Conservation (phyloP, 2,113 vertebrate species). For the Plecotus auritus region DNA sequence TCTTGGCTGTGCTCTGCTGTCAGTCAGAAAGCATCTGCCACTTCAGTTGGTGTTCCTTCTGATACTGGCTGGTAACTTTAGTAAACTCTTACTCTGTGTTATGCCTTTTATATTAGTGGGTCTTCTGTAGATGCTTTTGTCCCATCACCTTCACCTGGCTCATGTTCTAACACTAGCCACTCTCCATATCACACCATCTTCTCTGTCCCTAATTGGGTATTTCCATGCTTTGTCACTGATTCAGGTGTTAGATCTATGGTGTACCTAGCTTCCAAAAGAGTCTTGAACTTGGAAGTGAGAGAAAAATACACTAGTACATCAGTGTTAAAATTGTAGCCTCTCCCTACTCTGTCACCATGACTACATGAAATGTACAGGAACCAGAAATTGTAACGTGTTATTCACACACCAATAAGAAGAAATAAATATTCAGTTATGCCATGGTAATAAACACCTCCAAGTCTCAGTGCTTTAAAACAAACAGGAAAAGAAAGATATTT, state of each 20-base stretch:
- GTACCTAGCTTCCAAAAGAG: background rate
- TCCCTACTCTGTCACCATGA: background rate
- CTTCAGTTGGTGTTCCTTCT: background rate
- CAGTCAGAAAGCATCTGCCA: background rate
- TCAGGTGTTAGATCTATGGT: background rate
- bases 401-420: background rate
- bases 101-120: background rate
- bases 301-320: background rate
- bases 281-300: background rate
- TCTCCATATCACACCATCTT: background rate
- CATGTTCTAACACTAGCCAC: background rate
- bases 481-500: background rate
- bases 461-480: background rate
- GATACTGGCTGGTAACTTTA: background rate
- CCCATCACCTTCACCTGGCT: background rate
- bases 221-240: background rate
- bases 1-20: background rate
- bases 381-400: too few species aligned
- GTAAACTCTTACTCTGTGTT: background rate
- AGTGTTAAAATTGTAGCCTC: background rate
- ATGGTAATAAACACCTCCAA: background rate
- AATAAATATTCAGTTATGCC: background rate
- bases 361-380: background rate
- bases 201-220: background rate
- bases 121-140: background rate